Evolutionary conservation across 2,888 invertebrate genomes (phyloP), one percentile per base, ranked within the genome.

Genomic region (Diploptera punctata): DNA sequence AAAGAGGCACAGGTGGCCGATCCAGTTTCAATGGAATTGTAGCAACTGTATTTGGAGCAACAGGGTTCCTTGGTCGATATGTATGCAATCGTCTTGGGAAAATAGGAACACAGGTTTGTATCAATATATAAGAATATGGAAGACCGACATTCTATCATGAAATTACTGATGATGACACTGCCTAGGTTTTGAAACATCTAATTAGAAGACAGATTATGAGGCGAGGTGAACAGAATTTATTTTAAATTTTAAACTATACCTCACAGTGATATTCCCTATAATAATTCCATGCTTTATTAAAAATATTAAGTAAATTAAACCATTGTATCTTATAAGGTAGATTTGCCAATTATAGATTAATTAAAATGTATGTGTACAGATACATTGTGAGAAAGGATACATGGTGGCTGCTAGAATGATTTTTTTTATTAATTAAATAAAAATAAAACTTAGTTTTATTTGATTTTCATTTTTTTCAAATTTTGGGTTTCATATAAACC

Each of bases 21-120:
- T 93, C 94, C 77, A 98, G 98, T 80, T 99, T 99, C 83, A 99
- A 94, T 84, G 99, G 99, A 0, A 87, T 94, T 70, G 97, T 99
- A 1, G 97, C 95, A n/a, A 99, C 99, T n/a, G 93, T 99, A 0
- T 98, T 99, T 82, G 99, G 99, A 68, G 90, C 90, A 71, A 91
- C 91, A 43, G 99, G 99, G 1, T 96, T 95, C 80, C 84, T 98
- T 0, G 99, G 99, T 0, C 87, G 90, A 76, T 91, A 93, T 85
- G 89, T 99, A 18, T 91, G 93, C 81, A 98, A 97, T 81, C 90
- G 91, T 79, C 85, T 99, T 70, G 99, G 98, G 79, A 95, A 93
- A 84, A 88, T 87, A 77, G 95, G 96, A 19, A 88, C 91, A 1
- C 96, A 96, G 88, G 91, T 91, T n/a, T n/a, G n/a, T n/a, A n/a